Percentiles rank a stretch among this genome's conserved stretches.
Conservation (phyloP, 2,113 vertebrate genomes). For the Coptodon bakossiorum region DNA sequence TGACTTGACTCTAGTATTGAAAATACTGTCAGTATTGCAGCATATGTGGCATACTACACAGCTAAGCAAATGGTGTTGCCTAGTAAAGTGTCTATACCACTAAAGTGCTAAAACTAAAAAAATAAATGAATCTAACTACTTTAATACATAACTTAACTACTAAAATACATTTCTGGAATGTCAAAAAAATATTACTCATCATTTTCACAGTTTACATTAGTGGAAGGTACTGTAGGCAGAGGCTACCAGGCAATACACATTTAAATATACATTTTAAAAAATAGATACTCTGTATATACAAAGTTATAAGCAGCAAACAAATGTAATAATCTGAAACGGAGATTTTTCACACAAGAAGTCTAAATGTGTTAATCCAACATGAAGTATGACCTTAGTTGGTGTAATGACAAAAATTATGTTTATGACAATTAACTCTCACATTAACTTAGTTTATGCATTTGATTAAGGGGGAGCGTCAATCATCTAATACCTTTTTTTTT, state of each 20-base stretch:
- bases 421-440: not conserved
- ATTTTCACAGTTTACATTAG: not conserved
- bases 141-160: not conserved
- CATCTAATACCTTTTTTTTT: not conserved
- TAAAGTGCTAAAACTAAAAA: not conserved
- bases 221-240: not conserved
- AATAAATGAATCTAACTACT: accelerated
- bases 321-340: not conserved
- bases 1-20: not conserved
- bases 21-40: not conserved
- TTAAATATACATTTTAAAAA: not conserved
- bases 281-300: not conserved
- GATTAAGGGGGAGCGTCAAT: not conserved
- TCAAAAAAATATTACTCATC: not conserved
- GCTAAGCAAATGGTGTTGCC: not conserved
- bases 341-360: not conserved
- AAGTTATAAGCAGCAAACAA: not conserved
- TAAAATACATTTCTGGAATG: not conserved
- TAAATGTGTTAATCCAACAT: not conserved
- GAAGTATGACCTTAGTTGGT: not conserved
- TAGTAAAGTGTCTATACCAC: not conserved
- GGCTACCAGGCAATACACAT: not conserved
- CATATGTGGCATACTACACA: not conserved
- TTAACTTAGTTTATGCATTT: not conserved
- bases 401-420: not conserved